Percentiles rank a stretch among this genome's conserved stretches.
Evolutionary conservation across 1,140 invertebrate species (phyloP).

Genomic region (Drosophila sucinea): DNA sequence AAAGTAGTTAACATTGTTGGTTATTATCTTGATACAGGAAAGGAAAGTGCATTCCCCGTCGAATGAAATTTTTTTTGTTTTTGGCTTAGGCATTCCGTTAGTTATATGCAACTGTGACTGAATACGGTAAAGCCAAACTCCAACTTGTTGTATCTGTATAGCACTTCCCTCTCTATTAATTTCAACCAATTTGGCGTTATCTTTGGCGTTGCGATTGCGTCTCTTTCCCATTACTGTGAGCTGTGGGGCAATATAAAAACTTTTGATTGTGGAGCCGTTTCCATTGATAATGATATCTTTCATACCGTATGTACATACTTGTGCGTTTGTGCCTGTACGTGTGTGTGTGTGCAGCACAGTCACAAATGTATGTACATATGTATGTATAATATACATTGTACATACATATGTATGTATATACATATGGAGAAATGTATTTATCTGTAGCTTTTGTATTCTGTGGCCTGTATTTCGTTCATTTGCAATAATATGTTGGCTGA

Average conservation of each 20-base stretch:
- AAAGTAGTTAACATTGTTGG: too few relatives aligned
- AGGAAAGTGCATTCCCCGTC: too few relatives aligned
- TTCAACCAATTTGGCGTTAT: slow-evolving; percentile 38
- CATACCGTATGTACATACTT: slow-evolving; percentile 6
- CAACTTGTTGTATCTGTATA: too few relatives aligned
- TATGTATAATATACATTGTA: neutral
- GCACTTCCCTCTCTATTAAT: neutral
- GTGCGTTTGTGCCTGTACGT: neutral
- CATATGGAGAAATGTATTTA: neutral
- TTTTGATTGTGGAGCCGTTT: slow-evolving; percentile 61
- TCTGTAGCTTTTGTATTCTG: neutral
- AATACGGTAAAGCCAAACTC: too few relatives aligned
- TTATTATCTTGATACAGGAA: too few relatives aligned
- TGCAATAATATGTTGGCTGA: slow-evolving; percentile 24
- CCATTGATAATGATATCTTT: slow-evolving; percentile 72
- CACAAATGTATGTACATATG: neutral
- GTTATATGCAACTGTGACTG: too few relatives aligned
- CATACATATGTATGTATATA: slow-evolving; percentile 13
- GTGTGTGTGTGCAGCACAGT: neutral
- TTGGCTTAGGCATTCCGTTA: too few relatives aligned
- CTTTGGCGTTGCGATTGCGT: slow-evolving; percentile 43
- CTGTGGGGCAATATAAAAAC: slow-evolving; percentile 41
- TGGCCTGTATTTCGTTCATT: slow-evolving; percentile 7
- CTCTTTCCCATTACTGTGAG: slow-evolving; percentile 43
- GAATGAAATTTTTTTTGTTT: too few relatives aligned